phyloP scores from a whole-genome alignment of 2,797 vertebrate genomes.

The Microctenopoma stevenorrisi region DNA sequence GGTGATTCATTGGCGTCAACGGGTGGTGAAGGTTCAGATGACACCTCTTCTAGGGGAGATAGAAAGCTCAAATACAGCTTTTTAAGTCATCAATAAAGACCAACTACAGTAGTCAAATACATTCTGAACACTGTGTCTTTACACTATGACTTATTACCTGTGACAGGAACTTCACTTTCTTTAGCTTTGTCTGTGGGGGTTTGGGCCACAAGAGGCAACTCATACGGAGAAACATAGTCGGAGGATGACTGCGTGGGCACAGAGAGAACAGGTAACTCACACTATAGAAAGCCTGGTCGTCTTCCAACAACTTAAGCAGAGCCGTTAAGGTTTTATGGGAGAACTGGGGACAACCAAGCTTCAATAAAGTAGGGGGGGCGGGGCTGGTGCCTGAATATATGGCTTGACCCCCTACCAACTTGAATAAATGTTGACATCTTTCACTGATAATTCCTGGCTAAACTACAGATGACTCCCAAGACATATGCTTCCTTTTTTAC shows the following conservation, averaged over 20 bases:
- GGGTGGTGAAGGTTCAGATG: slow-evolving; percentile 29
- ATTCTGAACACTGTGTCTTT: background rate
- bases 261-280: slow-evolving; percentile 50
- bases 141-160: slow-evolving; percentile 60
- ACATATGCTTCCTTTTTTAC: background rate
- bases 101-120: background rate
- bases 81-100: background rate
- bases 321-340: slow-evolving; percentile 39
- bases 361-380: background rate
- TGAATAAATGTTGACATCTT: background rate
- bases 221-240: slow-evolving; percentile 81
- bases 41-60: slow-evolving; percentile 41
- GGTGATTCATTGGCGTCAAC: slow-evolving; percentile 34
- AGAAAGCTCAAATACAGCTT: slow-evolving; percentile 7
- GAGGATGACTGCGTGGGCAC: slow-evolving; percentile 67
- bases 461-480: background rate
- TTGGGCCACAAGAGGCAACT: slow-evolving; percentile 72
- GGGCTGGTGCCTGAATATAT: background rate
- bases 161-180: slow-evolving; percentile 40
- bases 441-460: background rate
- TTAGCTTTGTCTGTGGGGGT: slow-evolving; percentile 29
- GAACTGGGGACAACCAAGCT: slow-evolving; percentile 8
- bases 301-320: slow-evolving; percentile 47
- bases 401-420: background rate
- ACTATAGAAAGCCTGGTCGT: slow-evolving; percentile 33